Evolutionary conservation across 2,797 vertebrate genomes (phyloP), one percentile per base, ranked within the genome.

Genomic region (Chaetodon trifasciatus): DNA sequence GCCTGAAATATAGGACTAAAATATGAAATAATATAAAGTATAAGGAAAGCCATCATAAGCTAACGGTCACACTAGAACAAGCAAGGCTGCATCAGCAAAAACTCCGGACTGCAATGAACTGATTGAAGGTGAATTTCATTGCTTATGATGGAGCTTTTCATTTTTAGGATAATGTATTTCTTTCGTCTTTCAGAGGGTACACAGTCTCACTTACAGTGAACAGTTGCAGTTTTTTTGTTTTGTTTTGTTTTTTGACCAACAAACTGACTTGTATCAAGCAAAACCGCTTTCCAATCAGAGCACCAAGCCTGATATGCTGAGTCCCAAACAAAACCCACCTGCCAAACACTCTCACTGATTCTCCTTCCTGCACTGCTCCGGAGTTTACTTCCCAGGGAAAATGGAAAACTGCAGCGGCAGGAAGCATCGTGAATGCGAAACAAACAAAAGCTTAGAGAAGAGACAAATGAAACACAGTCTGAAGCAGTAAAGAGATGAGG

Each of bases 321-420:
- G 6, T 40, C 6, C 40, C 17, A 57, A 62, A 46, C n/a, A 42
- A 50, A 63, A 35, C 86, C 83, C 70, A 98, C 98, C 96, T 98
- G 93, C 98, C 98, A 83, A 96, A 97, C 0, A 96, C 97, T 79
- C 98, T 95, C 53, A 99, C 87, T 0, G 95, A 89, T 1, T 86
- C 67, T 55, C 97, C 97, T 13, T 97, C 96, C 0, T 92, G 85
- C 11, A 97, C 76, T 0, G 85, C 89, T 81, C 91, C 94, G 5
- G 90, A 83, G 66, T 87, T 90, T 39, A 99, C 79, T 87, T 99
- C 98, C 98, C 97, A 98, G 0, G 94, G 96, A 46, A 97, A 95
- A 78, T 94, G 91, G 91, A 96, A 97, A 17, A 91, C 82, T 16
- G 95, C 97, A 68, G 96, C 77, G 9, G 87, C 78, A 0, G 98